phyloP scores from a whole-genome alignment of 2,888 invertebrate genomes.

The Caenorhabditis sp. region DNA sequence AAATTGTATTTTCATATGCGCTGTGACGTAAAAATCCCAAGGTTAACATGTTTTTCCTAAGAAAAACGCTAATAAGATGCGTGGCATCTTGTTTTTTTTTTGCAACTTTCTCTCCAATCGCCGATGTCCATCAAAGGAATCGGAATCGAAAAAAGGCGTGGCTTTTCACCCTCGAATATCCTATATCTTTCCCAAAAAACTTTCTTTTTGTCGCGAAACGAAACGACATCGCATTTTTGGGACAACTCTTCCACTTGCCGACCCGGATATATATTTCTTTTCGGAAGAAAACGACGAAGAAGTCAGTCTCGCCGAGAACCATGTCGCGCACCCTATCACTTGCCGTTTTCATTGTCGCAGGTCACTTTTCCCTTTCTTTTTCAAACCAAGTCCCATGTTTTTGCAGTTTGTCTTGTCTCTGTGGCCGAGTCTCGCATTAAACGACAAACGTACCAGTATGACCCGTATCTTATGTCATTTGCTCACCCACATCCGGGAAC shows the following conservation, averaged over 20 bases:
- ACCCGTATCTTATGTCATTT: slow-evolving; percentile 68
- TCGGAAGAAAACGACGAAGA: slow-evolving; percentile 32
- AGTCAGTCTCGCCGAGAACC: slow-evolving; percentile 36
- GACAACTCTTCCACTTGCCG: slow-evolving; percentile 60
- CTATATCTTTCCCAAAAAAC: slow-evolving; percentile 54
- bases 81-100: slow-evolving; percentile 59
- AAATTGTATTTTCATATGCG: neutral
- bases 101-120: slow-evolving; percentile 44
- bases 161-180: slow-evolving; percentile 55
- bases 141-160: slow-evolving; percentile 59
- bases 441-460: slow-evolving; percentile 73
- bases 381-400: too few relatives aligned
- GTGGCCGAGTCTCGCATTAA: slow-evolving; percentile 52
- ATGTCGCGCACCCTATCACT: slow-evolving; percentile 58
- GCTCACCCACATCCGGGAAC: slow-evolving; percentile 73
- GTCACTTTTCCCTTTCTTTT: slow-evolving; percentile 41
- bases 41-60: slow-evolving; percentile 43
- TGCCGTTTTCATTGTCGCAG: slow-evolving; percentile 53
- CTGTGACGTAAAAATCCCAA: slow-evolving; percentile 29
- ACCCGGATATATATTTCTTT: slow-evolving; percentile 52
- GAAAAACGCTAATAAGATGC: slow-evolving; percentile 8
- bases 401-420: slow-evolving; percentile 14
- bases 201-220: slow-evolving; percentile 50
- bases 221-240: slow-evolving; percentile 58
- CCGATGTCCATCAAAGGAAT: slow-evolving; percentile 41